Evolutionary conservation across 1,140 invertebrate genomes (phyloP).

Genomic region (Drosophila oshimai): DNA sequence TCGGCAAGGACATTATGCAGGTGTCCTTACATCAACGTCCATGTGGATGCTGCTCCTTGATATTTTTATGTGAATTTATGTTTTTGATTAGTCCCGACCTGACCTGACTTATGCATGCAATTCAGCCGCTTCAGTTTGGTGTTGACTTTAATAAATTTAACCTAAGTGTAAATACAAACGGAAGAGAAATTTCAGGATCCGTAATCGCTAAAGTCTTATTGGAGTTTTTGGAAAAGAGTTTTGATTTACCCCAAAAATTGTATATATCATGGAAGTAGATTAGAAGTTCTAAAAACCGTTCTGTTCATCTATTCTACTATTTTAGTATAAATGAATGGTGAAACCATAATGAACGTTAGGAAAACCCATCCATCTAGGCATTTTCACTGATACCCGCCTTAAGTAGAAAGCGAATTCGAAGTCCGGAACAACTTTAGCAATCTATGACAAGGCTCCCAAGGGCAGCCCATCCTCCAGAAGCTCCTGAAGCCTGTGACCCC

Average conservation of each 20-base stretch:
- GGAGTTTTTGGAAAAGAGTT: too few relatives aligned
- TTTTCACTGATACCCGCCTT: not conserved
- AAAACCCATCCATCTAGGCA: not conserved
- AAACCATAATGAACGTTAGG: too few relatives aligned
- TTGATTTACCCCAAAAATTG: too few relatives aligned
- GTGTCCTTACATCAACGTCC: constrained; percentile 46
- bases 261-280: too few relatives aligned
- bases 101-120: constrained; percentile 70
- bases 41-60: constrained; percentile 33
- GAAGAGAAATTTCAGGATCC: too few relatives aligned
- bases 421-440: constrained; percentile 22
- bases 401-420: constrained; percentile 1
- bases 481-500: not conserved
- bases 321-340: too few relatives aligned
- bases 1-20: constrained; percentile 64
- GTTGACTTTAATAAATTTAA: constrained; percentile 70
- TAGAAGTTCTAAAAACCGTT: too few relatives aligned
- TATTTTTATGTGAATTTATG: constrained; percentile 81
- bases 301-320: too few relatives aligned
- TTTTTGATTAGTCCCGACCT: constrained; percentile 73
- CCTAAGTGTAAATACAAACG: constrained; percentile 16
- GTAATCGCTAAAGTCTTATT: too few relatives aligned
- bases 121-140: constrained; percentile 26
- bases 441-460: constrained; percentile 41
- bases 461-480: not conserved